Conservation (phyloP, 2,797 vertebrate genomes). For the Poeciliopsis presidionis region DNA sequence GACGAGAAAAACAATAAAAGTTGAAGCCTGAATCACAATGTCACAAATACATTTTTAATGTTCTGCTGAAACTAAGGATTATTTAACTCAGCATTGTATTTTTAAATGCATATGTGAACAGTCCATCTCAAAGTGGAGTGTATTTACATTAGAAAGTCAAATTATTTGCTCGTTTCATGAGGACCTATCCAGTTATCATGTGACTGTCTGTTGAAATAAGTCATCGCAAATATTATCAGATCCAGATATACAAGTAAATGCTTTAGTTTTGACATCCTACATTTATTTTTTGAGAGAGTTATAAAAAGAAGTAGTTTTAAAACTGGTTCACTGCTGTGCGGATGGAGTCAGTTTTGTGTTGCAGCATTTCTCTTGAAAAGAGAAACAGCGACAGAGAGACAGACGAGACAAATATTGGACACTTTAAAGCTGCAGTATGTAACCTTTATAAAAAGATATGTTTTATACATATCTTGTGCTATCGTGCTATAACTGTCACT, state of each 20-base stretch:
- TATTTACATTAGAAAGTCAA: not conserved
- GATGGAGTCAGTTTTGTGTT: not conserved
- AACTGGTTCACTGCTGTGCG: not conserved
- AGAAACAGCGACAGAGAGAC: not conserved
- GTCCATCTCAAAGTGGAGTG: not conserved
- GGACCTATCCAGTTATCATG: not conserved
- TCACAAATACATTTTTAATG: constrained; percentile 40
- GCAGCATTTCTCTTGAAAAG: not conserved
- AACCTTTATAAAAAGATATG: too few relatives aligned
- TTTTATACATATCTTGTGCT: too few relatives aligned
- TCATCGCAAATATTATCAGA: not conserved
- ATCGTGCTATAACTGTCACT: too few relatives aligned
- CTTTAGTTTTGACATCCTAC: not conserved
- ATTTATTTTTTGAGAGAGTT: not conserved
- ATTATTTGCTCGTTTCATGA: not conserved
- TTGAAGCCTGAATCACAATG: constrained; percentile 26
- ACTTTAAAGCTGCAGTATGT: too few relatives aligned
- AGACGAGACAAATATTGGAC: not conserved
- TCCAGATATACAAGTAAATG: not conserved
- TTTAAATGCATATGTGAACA: not conserved
- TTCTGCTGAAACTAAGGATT: constrained; percentile 15
- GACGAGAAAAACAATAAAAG: constrained; percentile 46
- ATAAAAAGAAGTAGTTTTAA: not conserved
- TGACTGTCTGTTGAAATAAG: not conserved
- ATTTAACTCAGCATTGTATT: not conserved